These are phyloP conservation scores for Elephas maximus DNA, from an alignment of 2,113 vertebrate genomes.

Conservation along the genomic window DNA sequence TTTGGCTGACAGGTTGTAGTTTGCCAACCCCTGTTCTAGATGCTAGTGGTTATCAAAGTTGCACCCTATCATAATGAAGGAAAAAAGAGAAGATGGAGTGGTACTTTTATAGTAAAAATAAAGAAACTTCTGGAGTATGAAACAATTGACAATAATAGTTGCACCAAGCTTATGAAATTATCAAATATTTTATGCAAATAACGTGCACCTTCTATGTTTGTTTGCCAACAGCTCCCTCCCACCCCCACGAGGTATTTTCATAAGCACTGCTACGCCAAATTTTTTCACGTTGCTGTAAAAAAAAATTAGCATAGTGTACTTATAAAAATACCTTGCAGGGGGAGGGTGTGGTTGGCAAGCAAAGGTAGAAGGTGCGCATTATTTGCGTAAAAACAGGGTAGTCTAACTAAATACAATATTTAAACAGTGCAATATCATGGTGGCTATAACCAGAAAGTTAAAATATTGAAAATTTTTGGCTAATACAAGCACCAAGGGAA, in stretches of 20 bases:
- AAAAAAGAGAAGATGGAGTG: not conserved
- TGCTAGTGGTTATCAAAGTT: not conserved
- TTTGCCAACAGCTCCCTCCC: no score
- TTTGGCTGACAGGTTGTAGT: not conserved
- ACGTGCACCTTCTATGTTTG: no score
- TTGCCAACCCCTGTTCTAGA: not conserved
- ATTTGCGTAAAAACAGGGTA: not conserved
- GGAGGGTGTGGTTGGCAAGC: no score
- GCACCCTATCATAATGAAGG: not conserved
- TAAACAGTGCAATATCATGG: not conserved
- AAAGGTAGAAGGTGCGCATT: no score
- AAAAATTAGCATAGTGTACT: no score
- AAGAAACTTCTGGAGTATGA: not conserved
- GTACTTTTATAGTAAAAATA: not conserved
- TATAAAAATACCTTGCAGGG: no score
- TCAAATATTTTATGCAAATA: not conserved
- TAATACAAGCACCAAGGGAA: not conserved
- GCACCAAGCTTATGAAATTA: not conserved
- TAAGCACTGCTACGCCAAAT: no score
- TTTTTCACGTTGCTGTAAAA: no score
- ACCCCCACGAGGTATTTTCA: no score
- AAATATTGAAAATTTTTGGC: not conserved
- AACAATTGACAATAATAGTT: not conserved
- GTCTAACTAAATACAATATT: slow-evolving; percentile 24
- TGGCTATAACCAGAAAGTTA: not conserved